Base-by-base conservation (phyloP, 2,888 invertebrate genomes). In the Alitta virens region DNA sequence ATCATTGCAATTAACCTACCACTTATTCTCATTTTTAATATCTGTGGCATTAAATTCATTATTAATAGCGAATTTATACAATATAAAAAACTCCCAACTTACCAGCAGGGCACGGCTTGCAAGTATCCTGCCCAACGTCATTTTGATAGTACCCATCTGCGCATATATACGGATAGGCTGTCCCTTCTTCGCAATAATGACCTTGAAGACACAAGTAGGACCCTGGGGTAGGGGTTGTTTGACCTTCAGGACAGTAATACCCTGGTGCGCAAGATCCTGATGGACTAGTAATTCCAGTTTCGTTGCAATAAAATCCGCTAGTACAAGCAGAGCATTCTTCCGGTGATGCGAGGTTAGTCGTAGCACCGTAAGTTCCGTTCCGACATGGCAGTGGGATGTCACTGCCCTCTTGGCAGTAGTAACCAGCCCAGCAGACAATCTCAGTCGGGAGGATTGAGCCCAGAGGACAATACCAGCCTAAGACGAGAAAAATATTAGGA, bases 101-200 rank as follows among this genome's bases (percentile, higher is more conserved):
- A 77, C 79, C 78, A 65, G 72, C 74, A 50, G 72, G 72, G 63
- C 80, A 80, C 1, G 50, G 54, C 63, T 77, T 76, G 64, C 80
- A 80, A 2, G 65, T 14, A 33, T 55, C 60, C 57, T 69, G 63
- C 25, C 76, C 75, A 23, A 71, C 66, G 25, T 75, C 73, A 61
- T 75, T 67, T 60, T 79, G 79, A 64, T 77, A 78, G 2, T 74
- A 73, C 12, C 80, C 80, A 60, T 75, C 72, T 16, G 68, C 60
- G 70, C 80, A 80, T 56, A 72, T 62, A 9, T 65, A 64, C 33
- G 73, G 72, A 0, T 57, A 66, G 33, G 71, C 72, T 26, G 73
- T 71, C 5, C 73, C 75, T 2, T 49, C 55, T 1, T 69, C 68
- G 64, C 79, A 79, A 67, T 76, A 79, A 70, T 76, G 78, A 16